These are phyloP conservation scores for Rugalucina vietnamica DNA, from an alignment of 2,888 invertebrate genomes.

Conservation along the genomic window DNA sequence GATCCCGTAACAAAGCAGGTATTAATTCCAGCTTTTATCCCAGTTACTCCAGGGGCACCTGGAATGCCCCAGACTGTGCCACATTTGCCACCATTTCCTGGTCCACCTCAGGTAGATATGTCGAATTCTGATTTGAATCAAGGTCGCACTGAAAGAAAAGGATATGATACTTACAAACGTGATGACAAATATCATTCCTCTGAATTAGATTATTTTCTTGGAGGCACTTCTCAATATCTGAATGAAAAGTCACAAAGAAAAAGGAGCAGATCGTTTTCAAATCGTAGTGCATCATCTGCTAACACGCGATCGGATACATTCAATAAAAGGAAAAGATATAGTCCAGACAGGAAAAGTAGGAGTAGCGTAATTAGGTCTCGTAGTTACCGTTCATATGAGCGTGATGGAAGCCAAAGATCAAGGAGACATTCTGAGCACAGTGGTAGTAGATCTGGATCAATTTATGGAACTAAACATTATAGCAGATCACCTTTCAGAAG, in stretches of 20 bases:
- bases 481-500: neutral
- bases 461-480: neutral
- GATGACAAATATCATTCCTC: constrained; percentile 1
- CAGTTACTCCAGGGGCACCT: neutral
- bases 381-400: neutral
- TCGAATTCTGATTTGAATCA: no score
- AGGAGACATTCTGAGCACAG: neutral
- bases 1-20: neutral
- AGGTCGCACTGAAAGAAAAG: neutral
- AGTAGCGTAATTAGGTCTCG: neutral
- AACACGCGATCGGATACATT: neutral
- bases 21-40: constrained; percentile 7
- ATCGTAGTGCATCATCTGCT: neutral
- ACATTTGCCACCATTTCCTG: neutral
- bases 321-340: neutral
- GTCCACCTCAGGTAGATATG: neutral
- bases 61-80: neutral
- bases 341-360: neutral
- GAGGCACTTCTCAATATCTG: neutral
- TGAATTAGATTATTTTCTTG: constrained; percentile 1
- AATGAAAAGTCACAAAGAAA: neutral
- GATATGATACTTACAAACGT: neutral
- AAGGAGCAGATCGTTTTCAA: neutral
- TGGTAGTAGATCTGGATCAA: neutral
- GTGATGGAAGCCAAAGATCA: neutral